Evolutionary conservation across 2,113 vertebrate genomes (phyloP).

Genomic region (Vulpes lagopus): DNA sequence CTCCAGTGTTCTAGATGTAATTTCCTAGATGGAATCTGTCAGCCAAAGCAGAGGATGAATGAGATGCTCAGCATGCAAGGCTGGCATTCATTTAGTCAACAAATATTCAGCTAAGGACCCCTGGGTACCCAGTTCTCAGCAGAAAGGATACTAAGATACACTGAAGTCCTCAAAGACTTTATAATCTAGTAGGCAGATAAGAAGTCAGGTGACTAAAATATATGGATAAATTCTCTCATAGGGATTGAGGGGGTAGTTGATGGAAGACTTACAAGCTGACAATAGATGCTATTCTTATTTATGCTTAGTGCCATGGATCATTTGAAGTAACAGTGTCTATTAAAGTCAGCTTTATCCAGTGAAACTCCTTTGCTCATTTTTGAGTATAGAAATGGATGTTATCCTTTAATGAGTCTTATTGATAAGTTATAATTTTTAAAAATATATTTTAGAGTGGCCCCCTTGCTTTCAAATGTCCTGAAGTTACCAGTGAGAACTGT

Average conservation of each 20-base stretch:
- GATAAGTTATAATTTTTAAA: background rate
- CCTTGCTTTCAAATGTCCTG: constrained; percentile 87
- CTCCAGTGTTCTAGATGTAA: background rate
- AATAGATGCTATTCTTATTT: background rate
- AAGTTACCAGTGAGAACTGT: constrained; percentile 89
- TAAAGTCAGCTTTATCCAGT: background rate
- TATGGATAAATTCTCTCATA: background rate
- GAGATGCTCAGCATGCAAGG: background rate
- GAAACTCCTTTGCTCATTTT: background rate
- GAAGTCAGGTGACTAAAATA: constrained; percentile 15
- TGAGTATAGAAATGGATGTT: background rate
- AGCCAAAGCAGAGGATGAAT: background rate
- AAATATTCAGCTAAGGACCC: background rate
- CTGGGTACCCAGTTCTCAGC: background rate
- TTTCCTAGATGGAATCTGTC: background rate
- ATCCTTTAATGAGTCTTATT: background rate
- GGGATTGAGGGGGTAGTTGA: background rate
- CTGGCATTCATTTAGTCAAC: background rate
- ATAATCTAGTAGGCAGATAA: background rate
- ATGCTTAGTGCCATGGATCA: background rate
- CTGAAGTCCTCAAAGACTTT: background rate
- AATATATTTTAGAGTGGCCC: constrained; percentile 85
- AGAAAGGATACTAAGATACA: background rate
- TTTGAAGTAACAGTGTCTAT: background rate
- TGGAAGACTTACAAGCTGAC: background rate